Conservation (phyloP, 2,113 vertebrate genomes). For the Vulpes ferrilata region DNA sequence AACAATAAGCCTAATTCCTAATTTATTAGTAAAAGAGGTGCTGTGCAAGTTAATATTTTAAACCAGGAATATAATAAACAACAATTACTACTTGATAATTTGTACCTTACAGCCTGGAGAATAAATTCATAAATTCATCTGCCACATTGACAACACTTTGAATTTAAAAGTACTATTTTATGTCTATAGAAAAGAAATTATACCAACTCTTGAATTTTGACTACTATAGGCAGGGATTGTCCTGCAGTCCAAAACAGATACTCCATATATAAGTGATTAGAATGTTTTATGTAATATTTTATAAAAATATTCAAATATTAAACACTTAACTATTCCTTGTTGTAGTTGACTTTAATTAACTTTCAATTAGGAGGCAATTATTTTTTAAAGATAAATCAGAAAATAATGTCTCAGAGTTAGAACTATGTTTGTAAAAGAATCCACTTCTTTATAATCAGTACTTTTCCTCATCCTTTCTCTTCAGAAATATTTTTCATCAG, state of each 20-base stretch:
- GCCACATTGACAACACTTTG: not conserved
- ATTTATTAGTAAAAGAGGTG: not conserved
- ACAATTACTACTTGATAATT: not conserved
- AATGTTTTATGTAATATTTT: conserved; percentile 21
- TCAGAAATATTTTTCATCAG: conserved; percentile 66
- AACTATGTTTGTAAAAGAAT: not conserved
- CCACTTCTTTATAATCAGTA: conserved; percentile 57
- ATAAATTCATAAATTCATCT: not conserved
- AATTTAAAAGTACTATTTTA: not conserved
- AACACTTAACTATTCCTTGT: not conserved
- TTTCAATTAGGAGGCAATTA: conserved; percentile 20
- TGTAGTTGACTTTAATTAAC: conserved; percentile 17
- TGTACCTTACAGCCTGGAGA: not conserved
- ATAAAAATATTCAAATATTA: not conserved
- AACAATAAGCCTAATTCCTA: not conserved
- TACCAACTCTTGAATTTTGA: not conserved
- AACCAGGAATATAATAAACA: conserved; percentile 7
- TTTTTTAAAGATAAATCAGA: conserved; percentile 27
- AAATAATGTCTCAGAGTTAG: not conserved
- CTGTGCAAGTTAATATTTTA: conserved; percentile 28
- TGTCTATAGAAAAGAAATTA: not conserved
- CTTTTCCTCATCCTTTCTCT: conserved; percentile 56
- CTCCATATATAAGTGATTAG: not conserved
- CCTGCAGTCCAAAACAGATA: not conserved
- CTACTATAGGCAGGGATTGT: not conserved